Evolutionary conservation across 2,113 vertebrate genomes (phyloP).

Genomic region (Syngnathoides biaculeatus): DNA sequence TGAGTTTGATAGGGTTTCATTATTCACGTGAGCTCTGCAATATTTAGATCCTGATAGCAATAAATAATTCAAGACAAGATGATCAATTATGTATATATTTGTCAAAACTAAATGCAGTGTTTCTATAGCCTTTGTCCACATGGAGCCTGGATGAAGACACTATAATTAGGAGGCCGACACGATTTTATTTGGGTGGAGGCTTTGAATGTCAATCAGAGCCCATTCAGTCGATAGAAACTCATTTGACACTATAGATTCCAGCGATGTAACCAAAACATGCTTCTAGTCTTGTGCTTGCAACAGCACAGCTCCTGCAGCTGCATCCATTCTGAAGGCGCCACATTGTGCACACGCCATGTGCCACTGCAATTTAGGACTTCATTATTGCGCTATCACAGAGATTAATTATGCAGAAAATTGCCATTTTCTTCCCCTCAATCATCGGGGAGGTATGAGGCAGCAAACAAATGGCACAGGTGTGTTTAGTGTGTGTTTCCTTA

Average conservation of each 20-base stretch:
- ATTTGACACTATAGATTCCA: slow-evolving; percentile 45
- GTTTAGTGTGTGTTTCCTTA: background rate
- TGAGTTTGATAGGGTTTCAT: slow-evolving; percentile 54
- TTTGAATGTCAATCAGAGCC: slow-evolving; percentile 54
- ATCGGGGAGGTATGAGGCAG: slow-evolving; percentile 41
- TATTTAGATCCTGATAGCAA: slow-evolving; percentile 57
- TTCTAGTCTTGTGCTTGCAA: background rate
- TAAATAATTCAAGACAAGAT: slow-evolving; percentile 55
- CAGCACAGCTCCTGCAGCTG: slow-evolving; percentile 36
- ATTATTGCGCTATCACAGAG: slow-evolving; percentile 52
- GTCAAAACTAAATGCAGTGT: slow-evolving; percentile 53
- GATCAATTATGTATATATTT: slow-evolving; percentile 70
- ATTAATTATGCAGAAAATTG: slow-evolving; percentile 67
- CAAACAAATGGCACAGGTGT: slow-evolving; percentile 15
- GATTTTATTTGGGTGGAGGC: slow-evolving; percentile 40
- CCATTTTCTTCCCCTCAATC: slow-evolving; percentile 49
- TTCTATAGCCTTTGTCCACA: slow-evolving; percentile 47
- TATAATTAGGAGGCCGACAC: slow-evolving; percentile 44
- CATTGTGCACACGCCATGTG: slow-evolving; percentile 11
- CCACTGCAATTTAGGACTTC: slow-evolving; percentile 48
- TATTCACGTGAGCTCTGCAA: slow-evolving; percentile 54
- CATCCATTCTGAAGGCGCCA: slow-evolving; percentile 25
- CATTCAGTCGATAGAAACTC: slow-evolving; percentile 42
- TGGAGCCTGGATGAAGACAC: slow-evolving; percentile 25
- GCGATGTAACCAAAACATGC: slow-evolving; percentile 29